Conservation (phyloP, 2,888 invertebrate genomes). For the Kryphioiulus occultus region DNA sequence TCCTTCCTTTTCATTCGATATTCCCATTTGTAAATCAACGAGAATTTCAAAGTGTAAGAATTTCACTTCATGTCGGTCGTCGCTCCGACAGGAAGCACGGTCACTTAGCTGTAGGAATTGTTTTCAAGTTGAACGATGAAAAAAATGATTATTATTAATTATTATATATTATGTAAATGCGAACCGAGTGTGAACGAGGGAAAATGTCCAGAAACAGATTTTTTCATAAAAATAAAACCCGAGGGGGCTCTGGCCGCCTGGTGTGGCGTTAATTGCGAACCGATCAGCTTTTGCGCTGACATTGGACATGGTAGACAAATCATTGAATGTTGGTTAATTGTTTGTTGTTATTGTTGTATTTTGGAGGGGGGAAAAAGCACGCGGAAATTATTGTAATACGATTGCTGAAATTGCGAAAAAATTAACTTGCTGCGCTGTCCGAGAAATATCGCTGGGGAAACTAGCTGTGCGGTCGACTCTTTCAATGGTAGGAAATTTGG, state of each 20-base stretch:
- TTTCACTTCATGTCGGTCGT: not conserved
- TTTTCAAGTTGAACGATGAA: slow-evolving; percentile 32
- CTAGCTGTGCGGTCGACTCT: slow-evolving; percentile 20
- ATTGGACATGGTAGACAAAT: slow-evolving; percentile 47
- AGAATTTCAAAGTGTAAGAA: slow-evolving; percentile 36
- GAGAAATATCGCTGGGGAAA: slow-evolving; percentile 37
- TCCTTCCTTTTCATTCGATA: slow-evolving; percentile 39
- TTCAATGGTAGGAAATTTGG: slow-evolving; percentile 24
- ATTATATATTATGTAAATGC: slow-evolving; percentile 40
- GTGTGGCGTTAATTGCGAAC: not conserved
- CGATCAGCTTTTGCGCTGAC: slow-evolving; percentile 17
- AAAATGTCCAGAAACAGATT: slow-evolving; percentile 40
- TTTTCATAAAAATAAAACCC: slow-evolving; percentile 36
- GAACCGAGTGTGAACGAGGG: slow-evolving; percentile 31
- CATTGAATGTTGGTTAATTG: slow-evolving; percentile 46
- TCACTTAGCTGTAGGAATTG: slow-evolving; percentile 39
- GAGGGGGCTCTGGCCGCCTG: slow-evolving; percentile 4
- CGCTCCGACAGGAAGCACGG: slow-evolving; percentile 9
- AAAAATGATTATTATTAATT: slow-evolving; percentile 29
- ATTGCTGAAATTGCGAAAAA: slow-evolving; percentile 39
- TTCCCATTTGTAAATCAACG: slow-evolving; percentile 39
- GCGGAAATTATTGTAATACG: not conserved
- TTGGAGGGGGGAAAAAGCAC: not conserved
- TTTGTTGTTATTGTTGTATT: slow-evolving; percentile 47
- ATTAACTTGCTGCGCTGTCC: slow-evolving; percentile 29